phyloP scores from a whole-genome alignment of 2,888 invertebrate species.

The Troides oblongomaculatus region DNA sequence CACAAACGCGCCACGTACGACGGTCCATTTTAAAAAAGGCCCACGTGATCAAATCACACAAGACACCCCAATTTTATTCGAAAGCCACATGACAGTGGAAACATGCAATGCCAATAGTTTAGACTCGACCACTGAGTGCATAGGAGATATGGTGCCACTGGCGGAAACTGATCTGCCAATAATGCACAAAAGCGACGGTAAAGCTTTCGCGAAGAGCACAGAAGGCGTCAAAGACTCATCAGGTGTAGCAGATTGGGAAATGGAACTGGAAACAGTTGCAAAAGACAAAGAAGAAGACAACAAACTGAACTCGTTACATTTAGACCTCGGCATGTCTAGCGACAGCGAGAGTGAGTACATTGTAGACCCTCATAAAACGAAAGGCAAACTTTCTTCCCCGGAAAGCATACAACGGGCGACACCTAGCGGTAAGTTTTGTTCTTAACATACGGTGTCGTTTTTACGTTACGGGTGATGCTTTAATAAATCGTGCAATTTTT shows the following conservation, averaged over 20 bases:
- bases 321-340: conserved; percentile 76
- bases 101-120: conserved; percentile 67
- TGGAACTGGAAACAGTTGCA: conserved; percentile 79
- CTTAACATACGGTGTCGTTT: conserved; percentile 37
- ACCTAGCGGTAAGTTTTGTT: conserved; percentile 58
- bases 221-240: conserved; percentile 64
- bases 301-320: conserved; percentile 69
- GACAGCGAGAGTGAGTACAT: conserved; percentile 73
- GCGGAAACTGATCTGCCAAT: conserved; percentile 52
- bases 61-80: conserved; percentile 79
- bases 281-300: conserved; percentile 70
- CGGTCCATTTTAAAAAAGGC: conserved; percentile 49
- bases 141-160: conserved; percentile 59
- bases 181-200: conserved; percentile 52
- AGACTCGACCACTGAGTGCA: conserved; percentile 66
- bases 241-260: conserved; percentile 81
- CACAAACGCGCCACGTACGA: conserved; percentile 40
- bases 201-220: conserved; percentile 54
- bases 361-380: conserved; percentile 55
- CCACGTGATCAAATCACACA: conserved; percentile 66
- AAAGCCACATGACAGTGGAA: conserved; percentile 62
- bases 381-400: conserved; percentile 55
- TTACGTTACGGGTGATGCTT: conserved; percentile 28
- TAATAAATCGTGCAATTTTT: conserved; percentile 41
- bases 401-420: conserved; percentile 58